Conservation (phyloP, 2,888 invertebrate species). For the Temnothorax ravouxi region DNA sequence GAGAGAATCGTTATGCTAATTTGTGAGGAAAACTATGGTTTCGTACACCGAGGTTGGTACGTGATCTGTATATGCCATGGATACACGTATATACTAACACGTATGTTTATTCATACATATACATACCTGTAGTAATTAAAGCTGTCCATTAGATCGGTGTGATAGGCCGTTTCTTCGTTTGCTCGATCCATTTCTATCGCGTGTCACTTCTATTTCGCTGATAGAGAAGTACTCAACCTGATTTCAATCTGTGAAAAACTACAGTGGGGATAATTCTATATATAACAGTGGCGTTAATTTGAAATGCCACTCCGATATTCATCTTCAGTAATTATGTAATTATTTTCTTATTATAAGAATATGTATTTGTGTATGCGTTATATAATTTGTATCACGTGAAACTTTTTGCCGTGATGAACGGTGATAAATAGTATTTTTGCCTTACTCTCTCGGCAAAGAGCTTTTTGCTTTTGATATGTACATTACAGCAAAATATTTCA, state of each 20-base stretch:
- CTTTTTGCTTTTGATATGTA: conserved; percentile 5
- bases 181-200: conserved; percentile 62
- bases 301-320: not conserved
- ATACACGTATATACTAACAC: not conserved
- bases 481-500: conserved; percentile 5
- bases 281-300: conserved; percentile 17
- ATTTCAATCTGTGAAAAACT: not conserved
- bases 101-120: not conserved
- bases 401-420: not conserved
- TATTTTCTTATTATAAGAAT: not conserved
- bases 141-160: conserved; percentile 64
- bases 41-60: conserved; percentile 43
- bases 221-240: conserved; percentile 22
- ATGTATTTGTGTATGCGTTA: not conserved
- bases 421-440: conserved; percentile 5
- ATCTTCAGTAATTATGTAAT: conserved; percentile 3
- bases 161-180: conserved; percentile 49
- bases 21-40: conserved; percentile 51
- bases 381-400: not conserved
- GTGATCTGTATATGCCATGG: not conserved
- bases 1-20: conserved; percentile 76
- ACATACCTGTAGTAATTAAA: conserved; percentile 67
- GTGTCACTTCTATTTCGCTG: conserved; percentile 46
- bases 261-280: not conserved
- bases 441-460: not conserved